Conservation (phyloP, 2,888 invertebrate genomes). For the Nebria brevicollis region DNA sequence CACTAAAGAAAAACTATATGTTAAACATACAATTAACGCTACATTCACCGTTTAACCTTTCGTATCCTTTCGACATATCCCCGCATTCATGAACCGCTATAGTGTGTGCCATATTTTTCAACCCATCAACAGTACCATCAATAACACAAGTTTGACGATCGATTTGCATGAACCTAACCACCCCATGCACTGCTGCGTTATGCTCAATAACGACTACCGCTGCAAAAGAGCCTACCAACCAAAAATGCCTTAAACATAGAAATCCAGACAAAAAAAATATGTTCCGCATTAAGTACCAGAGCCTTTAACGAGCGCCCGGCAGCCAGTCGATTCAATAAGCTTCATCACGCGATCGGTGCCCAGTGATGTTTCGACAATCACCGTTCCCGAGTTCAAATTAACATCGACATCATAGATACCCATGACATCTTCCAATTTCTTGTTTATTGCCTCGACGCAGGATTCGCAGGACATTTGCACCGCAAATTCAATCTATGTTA, state of each 20-base stretch:
- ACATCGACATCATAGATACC: slow-evolving; percentile 67
- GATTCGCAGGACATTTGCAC: slow-evolving; percentile 71
- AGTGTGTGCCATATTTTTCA: slow-evolving; percentile 69
- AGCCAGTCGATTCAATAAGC: slow-evolving; percentile 69
- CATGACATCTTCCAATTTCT: slow-evolving; percentile 60
- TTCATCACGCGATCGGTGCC: slow-evolving; percentile 69
- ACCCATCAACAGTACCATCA: slow-evolving; percentile 87
- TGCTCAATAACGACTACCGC: slow-evolving; percentile 80
- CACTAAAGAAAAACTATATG: not conserved
- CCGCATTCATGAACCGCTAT: slow-evolving; percentile 78
- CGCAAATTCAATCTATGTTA: slow-evolving; percentile 67
- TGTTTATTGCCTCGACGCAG: slow-evolving; percentile 65
- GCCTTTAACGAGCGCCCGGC: slow-evolving; percentile 80
- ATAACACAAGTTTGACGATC: slow-evolving; percentile 71
- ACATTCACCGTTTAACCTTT: slow-evolving; percentile 59
- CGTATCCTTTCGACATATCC: slow-evolving; percentile 74
- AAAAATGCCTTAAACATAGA: not conserved
- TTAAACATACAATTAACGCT: not conserved
- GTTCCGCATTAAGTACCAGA: slow-evolving; percentile 63
- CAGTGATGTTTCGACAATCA: slow-evolving; percentile 74
- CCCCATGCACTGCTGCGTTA: slow-evolving; percentile 69
- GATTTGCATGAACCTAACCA: slow-evolving; percentile 79
- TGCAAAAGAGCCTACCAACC: slow-evolving; percentile 56
- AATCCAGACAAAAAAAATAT: not conserved
- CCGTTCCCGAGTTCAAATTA: slow-evolving; percentile 71